These are phyloP conservation scores for Heteromurus nitidus DNA, from an alignment of 2,888 invertebrate species.

Conservation along the genomic window DNA sequence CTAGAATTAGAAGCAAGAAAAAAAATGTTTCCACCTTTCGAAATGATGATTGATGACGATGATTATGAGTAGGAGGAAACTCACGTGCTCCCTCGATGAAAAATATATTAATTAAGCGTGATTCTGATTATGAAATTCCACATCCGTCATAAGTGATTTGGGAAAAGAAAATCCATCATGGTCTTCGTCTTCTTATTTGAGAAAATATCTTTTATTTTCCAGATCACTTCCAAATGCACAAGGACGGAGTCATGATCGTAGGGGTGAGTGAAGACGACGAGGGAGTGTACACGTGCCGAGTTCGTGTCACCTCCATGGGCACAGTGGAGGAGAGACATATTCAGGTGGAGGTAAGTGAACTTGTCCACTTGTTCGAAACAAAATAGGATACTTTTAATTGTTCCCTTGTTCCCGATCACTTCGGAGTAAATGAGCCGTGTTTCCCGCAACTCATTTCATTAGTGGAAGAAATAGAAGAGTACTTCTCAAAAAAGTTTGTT, in stretches of 20 bases:
- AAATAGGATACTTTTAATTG: constrained; percentile 30
- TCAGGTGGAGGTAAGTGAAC: constrained; percentile 84
- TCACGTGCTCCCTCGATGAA: too few species aligned
- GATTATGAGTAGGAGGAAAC: too few species aligned
- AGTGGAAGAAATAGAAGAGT: not conserved
- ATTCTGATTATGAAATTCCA: too few species aligned
- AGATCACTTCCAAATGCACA: constrained; percentile 84
- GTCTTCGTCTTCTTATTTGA: too few species aligned
- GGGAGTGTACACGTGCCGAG: constrained; percentile 90
- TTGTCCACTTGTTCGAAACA: not conserved
- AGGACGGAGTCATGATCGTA: constrained; percentile 85
- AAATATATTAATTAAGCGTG: too few species aligned
- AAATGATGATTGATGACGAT: too few species aligned
- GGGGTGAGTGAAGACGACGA: constrained; percentile 88
- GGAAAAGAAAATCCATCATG: too few species aligned
- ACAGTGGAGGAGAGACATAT: constrained; percentile 86
- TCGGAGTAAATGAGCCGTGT: not conserved
- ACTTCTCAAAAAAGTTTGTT: not conserved
- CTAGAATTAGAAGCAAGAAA: too few species aligned
- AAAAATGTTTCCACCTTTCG: too few species aligned
- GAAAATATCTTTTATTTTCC: not conserved
- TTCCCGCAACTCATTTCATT: not conserved
- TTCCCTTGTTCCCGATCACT: constrained; percentile 4
- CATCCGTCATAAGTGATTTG: too few species aligned
- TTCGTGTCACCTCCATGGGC: constrained; percentile 88